These are phyloP conservation scores for Sapayoa aenigma DNA, from an alignment of 2,113 vertebrate genomes.

Conservation along the genomic window DNA sequence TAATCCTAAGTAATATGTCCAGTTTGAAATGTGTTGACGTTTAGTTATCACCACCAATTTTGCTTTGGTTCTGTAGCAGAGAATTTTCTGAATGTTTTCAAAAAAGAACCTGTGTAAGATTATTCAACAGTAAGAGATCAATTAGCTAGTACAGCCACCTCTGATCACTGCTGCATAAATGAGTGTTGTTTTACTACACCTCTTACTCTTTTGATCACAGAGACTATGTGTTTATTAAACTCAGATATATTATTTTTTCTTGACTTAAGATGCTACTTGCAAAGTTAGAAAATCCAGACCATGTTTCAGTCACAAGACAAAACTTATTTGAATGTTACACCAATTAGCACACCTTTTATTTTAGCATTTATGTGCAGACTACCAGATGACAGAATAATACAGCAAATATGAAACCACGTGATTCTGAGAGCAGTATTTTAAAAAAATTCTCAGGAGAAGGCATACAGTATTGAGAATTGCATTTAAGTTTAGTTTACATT, in stretches of 20 bases:
- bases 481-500: slow-evolving; percentile 71
- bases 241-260: not conserved
- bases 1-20: not conserved
- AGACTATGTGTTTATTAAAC: not conserved
- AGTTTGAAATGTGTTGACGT: not conserved
- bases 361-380: slow-evolving; percentile 9
- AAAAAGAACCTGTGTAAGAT: not conserved
- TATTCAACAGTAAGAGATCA: not conserved
- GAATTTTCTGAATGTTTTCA: not conserved
- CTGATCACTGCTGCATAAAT: not conserved
- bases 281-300: not conserved
- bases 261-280: not conserved
- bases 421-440: slow-evolving; percentile 76
- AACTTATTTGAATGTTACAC: slow-evolving; percentile 32
- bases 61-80: not conserved
- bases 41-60: not conserved
- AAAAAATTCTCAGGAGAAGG: slow-evolving; percentile 76
- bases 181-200: rapidly evolving
- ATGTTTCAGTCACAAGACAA: not conserved
- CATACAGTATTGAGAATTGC: slow-evolving; percentile 67
- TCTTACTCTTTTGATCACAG: not conserved
- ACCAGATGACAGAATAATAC: slow-evolving; percentile 45
- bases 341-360: slow-evolving; percentile 46
- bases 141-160: not conserved
- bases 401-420: slow-evolving; percentile 40